Evolutionary conservation across 2,113 vertebrate genomes (phyloP).

Genomic region (Irena cyanogastra): DNA sequence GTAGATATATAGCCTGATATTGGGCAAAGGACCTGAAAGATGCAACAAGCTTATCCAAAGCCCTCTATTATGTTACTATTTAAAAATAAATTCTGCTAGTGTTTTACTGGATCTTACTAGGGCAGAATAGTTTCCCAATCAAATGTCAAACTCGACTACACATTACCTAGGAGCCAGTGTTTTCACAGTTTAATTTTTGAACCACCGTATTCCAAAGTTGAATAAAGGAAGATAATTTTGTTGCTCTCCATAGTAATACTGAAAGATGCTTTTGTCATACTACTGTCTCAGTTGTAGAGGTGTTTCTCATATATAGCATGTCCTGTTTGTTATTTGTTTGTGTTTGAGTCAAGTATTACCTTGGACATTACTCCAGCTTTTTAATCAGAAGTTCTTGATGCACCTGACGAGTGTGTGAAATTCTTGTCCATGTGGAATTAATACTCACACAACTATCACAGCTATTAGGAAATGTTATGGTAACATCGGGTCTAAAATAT

Average conservation of each 20-base stretch:
- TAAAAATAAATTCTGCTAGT: background rate
- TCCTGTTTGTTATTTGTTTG: background rate
- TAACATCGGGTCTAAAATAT: background rate
- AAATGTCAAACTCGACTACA: background rate
- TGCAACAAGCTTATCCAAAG: background rate
- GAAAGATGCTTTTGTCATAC: background rate
- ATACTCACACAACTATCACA: background rate
- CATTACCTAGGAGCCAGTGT: background rate
- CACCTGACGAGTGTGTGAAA: background rate
- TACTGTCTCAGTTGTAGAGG: background rate
- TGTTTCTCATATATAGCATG: background rate
- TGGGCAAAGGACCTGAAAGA: background rate
- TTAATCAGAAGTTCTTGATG: background rate
- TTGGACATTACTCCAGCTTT: background rate
- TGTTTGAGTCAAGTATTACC: background rate
- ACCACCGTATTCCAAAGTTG: accelerated
- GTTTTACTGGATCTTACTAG: background rate
- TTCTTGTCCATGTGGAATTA: background rate
- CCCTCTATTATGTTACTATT: background rate
- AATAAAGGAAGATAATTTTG: background rate
- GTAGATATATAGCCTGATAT: background rate
- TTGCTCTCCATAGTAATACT: background rate
- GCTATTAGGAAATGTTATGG: background rate
- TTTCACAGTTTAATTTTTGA: background rate
- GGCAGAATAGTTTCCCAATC: background rate